Base-by-base conservation (phyloP, 2,113 vertebrate species). In the Vulpes ferrilata region DNA sequence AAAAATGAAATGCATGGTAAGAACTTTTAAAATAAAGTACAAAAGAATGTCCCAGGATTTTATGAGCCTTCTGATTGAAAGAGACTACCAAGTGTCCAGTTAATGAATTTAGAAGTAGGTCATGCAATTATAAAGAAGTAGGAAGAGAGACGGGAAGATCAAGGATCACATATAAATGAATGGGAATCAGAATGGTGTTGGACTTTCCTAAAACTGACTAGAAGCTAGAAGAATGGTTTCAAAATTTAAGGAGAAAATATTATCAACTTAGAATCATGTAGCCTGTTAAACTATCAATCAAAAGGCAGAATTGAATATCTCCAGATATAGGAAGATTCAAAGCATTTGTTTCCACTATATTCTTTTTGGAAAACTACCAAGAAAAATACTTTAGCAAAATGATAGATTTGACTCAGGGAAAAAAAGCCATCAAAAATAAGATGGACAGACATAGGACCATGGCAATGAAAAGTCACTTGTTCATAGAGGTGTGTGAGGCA, bases 241-340 rank as follows among this genome's bases (percentile, higher is more conserved):
- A 71, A 71, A 38, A 32, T 88, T 86, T 92, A 64, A 78, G 59
- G 1, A 71, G 69, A 84, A 83, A 92, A 71, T 64, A 92, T 62
- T 79, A 15, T 64, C 27, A 57, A 88, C 10, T 8, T 83, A 71
- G 30, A 88, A 60, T 83, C 93, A 76, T 30, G 17, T 53, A 43
- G 9, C 2, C 30, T 79, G 9, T 79, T 73, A 88, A 84, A 78
- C 6, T 91, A 82, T 59, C 43, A 79, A 32, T 88, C 43, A 94
- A 73, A 97, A 90, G 67, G 76, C 9, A 83, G 38, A n/a, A 92
- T n/a, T 78, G 23, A 87, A 23, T 22, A 57, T 84, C 60, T 78
- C 30, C 43, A 71, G 30, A 51, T 51, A n/a, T 13, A 55, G 30
- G 90, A 83, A n/a, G 5, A 30, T 30, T 57, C 59, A 94, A 73